Percentiles rank a stretch among this genome's conserved stretches.
phyloP scores from a whole-genome alignment of 2,888 invertebrate genomes.

The Ramazzottius varieornatus region DNA sequence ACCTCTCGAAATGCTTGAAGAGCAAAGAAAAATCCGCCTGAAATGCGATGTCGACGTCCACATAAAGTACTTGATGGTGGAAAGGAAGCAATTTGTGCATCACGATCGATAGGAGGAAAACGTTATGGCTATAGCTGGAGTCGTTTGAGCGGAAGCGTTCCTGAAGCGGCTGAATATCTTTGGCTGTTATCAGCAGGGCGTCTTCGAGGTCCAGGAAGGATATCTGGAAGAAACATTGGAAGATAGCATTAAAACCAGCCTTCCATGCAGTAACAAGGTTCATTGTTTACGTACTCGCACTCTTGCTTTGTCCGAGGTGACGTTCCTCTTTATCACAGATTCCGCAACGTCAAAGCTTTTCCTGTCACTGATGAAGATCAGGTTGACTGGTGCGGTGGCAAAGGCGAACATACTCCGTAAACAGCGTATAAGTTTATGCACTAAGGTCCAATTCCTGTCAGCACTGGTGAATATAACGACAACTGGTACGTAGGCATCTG shows the following conservation, averaged over 20 bases:
- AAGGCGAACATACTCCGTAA: background rate
- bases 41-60: background rate
- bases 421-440: background rate
- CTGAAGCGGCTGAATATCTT: background rate
- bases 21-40: background rate
- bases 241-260: background rate
- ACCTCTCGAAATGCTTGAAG: background rate
- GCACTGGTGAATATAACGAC: background rate
- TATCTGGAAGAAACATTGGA: background rate
- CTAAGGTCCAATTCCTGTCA: background rate
- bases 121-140: background rate
- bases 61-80: background rate
- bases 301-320: background rate
- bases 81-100: background rate
- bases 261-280: background rate
- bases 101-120: background rate
- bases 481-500: background rate
- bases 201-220: background rate
- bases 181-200: background rate
- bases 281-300: background rate
- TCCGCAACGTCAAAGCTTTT: background rate
- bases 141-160: background rate
- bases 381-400: background rate
- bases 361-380: background rate
- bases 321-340: background rate